Base-by-base conservation (phyloP, 2,888 invertebrate genomes). In the Hedychridium roseum region DNA sequence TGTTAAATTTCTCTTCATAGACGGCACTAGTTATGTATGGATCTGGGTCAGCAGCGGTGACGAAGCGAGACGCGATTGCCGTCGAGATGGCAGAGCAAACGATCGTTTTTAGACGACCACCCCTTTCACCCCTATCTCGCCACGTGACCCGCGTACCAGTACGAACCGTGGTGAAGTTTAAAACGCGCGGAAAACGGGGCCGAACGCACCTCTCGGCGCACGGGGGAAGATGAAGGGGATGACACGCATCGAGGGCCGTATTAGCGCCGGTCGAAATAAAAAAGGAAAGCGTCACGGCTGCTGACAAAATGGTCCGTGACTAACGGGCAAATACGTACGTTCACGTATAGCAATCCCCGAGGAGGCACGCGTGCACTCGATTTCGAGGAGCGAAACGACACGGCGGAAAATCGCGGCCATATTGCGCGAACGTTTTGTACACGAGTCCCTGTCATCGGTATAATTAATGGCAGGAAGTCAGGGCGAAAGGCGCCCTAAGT, bases 251-350 rank as follows among this genome's bases (percentile, higher is more conserved):
- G 31, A 44, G 52, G 59, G 40, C 30, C 57, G 66, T 60, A 66
- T 63, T 57, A 60, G 59, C 62, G 51, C 38, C 48, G 43, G 50
- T n/a, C n/a, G 59, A 61, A 66, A 59, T 66, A 64, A 70, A 68
- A 61, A 62, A 56, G 59, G 60, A 57, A 54, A 46, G 45, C 74
- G 78, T 77, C 78, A 78, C 77, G 78, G 73, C 74, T 76, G 75
- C 69, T 76, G 68, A 70, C 70, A 76, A 76, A 77, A 77, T 77
- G 71, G 72, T 63, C 73, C 76, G 76, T 78, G 76, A 76, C 78
- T 78, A 77, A 78, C 74, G 66, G 64, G 30, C 31, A 16, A 31
- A n/a, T n/a, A n/a, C n/a, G n/a, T n/a, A n/a, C n/a, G n/a, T n/a
- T n/a, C n/a, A n/a, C n/a, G n/a, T n/a, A n/a, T n/a, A n/a, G n/a